Percentiles rank a stretch among this genome's conserved stretches.
Conservation (phyloP, 2,113 vertebrate genomes). For the Colinus virginianus region DNA sequence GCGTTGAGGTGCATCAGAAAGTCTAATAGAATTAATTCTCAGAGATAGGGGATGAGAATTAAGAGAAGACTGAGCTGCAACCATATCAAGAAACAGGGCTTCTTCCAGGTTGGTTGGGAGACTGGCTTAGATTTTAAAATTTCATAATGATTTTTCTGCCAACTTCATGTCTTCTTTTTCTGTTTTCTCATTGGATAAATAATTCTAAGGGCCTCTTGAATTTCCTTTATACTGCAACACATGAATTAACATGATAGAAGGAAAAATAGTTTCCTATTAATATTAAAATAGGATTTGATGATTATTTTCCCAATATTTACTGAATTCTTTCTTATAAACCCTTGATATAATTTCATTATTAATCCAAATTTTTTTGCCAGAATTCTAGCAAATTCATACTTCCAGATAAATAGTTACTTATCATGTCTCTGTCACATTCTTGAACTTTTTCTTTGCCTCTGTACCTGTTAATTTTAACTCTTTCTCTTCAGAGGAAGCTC, state of each 20-base stretch:
- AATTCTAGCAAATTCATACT: not conserved
- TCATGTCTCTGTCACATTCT: not conserved
- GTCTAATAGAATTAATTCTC: not conserved
- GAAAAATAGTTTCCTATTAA: not conserved
- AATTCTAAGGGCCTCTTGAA: not conserved
- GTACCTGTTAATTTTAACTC: not conserved
- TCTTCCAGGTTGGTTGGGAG: not conserved
- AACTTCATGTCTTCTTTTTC: not conserved
- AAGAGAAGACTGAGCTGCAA: not conserved
- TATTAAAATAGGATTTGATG: not conserved
- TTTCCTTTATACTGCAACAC: not conserved
- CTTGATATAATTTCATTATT: not conserved
- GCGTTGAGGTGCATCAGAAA: not conserved
- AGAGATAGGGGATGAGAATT: not conserved
- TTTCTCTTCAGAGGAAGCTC: not conserved
- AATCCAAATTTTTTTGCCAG: not conserved
- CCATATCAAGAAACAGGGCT: not conserved
- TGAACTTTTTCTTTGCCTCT: not conserved
- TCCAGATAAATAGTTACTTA: not conserved
- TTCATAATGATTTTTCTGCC: not conserved
- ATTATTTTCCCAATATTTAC: not conserved
- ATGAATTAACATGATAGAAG: not conserved
- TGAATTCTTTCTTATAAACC: not conserved
- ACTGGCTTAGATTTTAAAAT: not conserved
- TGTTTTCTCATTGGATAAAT: not conserved